Base-by-base conservation (phyloP, 1,140 invertebrate species). In the Ceratina japonica region DNA sequence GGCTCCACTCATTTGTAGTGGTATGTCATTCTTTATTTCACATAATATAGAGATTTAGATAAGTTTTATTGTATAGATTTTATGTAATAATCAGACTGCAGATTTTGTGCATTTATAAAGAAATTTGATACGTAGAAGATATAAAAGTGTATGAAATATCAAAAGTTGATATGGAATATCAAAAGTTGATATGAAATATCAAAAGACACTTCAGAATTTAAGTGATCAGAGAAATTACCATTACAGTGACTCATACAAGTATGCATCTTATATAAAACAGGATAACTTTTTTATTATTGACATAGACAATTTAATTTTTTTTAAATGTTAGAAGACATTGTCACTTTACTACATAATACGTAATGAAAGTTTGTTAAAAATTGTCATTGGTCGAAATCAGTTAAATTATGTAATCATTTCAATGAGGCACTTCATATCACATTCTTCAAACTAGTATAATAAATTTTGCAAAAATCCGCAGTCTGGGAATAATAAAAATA, bases 1-100 rank as follows among this genome's bases (percentile, higher is more conserved):
- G 13, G 80, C 89, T 70, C 54, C n/a, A 18, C 82, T 88, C 31
- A 76, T 82, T 70, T 93, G 92, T 75, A 92, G 79, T 76, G 91
- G 92, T 93, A 84, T 69, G 75, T 82, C 13, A 70, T 31, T 49
- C 18, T 66, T 68, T 20, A 37, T 15, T 8, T 65, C n/a, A 24
- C 59, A 3, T 59, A 3, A 22, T 59, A 15, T 3, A 7, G n/a
- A n/a, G n/a, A n/a, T 37, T 44, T 10, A 44, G 37, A 0, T 44
- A 44, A 56, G n/a, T 56, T 56, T 4, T 18, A n/a, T n/a, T 16
- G 13, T 1, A 5, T 56, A 4, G 15, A 2, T 56, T 56, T 56
- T 56, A 44, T 44, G 0, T 44, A 44, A 44, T 44, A 44, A 44
- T 44, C 37, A 16, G 54, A 56, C n/a, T 56, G 54, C 54, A n/a